Conservation (phyloP, 1,140 invertebrate genomes). For the Dolichoris vasculosae region DNA sequence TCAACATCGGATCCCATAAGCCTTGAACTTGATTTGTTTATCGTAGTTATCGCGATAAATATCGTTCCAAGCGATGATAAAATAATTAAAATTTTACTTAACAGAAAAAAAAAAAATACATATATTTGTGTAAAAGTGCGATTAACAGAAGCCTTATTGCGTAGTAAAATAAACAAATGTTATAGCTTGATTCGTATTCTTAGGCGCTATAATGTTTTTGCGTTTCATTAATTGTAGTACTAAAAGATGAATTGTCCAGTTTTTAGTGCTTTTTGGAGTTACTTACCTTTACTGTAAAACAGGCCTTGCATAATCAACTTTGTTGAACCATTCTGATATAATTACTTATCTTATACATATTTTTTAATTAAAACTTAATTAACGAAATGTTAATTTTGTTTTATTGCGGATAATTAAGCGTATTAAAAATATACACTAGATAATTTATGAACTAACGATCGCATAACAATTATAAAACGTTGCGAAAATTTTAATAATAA, state of each 20-base stretch:
- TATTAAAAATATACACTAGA: not conserved
- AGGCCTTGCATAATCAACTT: not conserved
- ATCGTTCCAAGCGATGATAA: not conserved
- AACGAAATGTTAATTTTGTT: not conserved
- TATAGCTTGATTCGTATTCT: not conserved
- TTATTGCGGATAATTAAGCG: not conserved
- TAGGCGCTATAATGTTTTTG: not conserved
- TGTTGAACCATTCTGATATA: not conserved
- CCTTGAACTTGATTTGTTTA: too few species aligned
- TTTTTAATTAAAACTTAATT: constrained; percentile 9
- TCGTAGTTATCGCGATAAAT: too few species aligned
- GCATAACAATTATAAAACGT: not conserved
- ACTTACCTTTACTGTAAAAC: not conserved
- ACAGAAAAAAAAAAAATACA: not conserved
- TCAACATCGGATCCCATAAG: too few species aligned
- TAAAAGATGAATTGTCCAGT: not conserved
- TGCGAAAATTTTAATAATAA: not conserved
- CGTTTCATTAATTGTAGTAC: not conserved
- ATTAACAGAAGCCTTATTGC: not conserved
- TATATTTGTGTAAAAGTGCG: not conserved
- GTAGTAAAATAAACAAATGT: not conserved
- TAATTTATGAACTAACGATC: not conserved
- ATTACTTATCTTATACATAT: not conserved
- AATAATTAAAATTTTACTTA: not conserved
- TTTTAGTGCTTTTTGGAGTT: not conserved